A percentile compares a stretch with the other conserved stretches of the same genome.
Evolutionary conservation across 2,888 invertebrate species (phyloP).

Genomic region (Phorcus lineatus): DNA sequence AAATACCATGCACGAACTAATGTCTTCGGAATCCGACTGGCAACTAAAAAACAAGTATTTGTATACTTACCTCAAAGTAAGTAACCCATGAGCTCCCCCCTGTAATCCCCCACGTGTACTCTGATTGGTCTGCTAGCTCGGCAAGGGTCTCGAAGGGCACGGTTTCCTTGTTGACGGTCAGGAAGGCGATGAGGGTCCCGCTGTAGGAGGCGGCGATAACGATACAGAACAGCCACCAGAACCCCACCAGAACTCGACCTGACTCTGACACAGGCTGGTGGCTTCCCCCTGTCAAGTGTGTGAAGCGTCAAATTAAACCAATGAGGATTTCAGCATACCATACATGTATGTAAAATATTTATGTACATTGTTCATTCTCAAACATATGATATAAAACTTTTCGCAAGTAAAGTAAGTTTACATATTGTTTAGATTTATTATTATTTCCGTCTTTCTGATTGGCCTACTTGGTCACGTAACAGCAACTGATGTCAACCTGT

Average conservation of each 20-base stretch:
- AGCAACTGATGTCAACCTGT: too few species aligned
- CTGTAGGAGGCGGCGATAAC: conserved; percentile 25
- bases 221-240: conserved; percentile 23
- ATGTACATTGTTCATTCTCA: too few species aligned
- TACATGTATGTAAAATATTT: too few species aligned
- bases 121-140: not conserved
- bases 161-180: not conserved
- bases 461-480: too few species aligned
- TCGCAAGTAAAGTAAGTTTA: too few species aligned
- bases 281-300: not conserved
- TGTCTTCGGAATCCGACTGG: too few species aligned
- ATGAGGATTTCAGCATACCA: too few species aligned
- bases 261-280: not conserved
- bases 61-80: not conserved
- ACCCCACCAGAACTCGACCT: not conserved
- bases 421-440: too few species aligned
- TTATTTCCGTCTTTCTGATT: too few species aligned
- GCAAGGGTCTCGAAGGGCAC: not conserved
- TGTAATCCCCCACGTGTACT: not conserved
- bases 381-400: too few species aligned
- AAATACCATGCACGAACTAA: too few species aligned
- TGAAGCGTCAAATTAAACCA: not conserved
- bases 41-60: too few species aligned
- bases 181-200: conserved; percentile 24
- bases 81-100: not conserved